phyloP scores from a whole-genome alignment of 2,113 vertebrate species.

The Myrmecobius fasciatus region DNA sequence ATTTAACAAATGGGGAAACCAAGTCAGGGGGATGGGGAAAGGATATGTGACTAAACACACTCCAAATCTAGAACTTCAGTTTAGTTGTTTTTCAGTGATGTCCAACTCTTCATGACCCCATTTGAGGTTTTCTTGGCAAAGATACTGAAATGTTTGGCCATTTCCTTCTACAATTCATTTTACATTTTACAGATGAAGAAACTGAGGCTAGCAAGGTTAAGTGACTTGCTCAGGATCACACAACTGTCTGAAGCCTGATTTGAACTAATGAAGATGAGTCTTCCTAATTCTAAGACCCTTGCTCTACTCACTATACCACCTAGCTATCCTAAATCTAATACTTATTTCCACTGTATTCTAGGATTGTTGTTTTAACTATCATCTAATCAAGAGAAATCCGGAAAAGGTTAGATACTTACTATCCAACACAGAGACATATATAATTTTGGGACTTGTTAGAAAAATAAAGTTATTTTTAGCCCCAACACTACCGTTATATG shows the following conservation, averaged over 20 bases:
- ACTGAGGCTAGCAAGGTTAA: background rate
- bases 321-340: background rate
- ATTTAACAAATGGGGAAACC: background rate
- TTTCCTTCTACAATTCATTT: too few relatives aligned
- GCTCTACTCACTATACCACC: background rate
- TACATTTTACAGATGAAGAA: background rate
- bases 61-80: background rate
- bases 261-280: background rate
- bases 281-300: background rate
- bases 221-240: background rate
- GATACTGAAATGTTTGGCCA: too few relatives aligned
- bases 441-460: background rate
- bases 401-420: background rate
- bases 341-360: background rate
- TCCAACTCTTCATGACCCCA: too few relatives aligned
- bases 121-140: too few relatives aligned
- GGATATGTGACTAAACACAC: background rate
- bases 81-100: too few relatives aligned
- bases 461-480: background rate
- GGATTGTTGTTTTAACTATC: background rate
- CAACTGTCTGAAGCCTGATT: background rate
- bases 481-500: background rate
- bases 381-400: background rate
- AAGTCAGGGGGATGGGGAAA: background rate
- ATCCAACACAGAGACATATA: background rate